Conservation (phyloP, 2,888 invertebrate species). For the Dorcus hopei region DNA sequence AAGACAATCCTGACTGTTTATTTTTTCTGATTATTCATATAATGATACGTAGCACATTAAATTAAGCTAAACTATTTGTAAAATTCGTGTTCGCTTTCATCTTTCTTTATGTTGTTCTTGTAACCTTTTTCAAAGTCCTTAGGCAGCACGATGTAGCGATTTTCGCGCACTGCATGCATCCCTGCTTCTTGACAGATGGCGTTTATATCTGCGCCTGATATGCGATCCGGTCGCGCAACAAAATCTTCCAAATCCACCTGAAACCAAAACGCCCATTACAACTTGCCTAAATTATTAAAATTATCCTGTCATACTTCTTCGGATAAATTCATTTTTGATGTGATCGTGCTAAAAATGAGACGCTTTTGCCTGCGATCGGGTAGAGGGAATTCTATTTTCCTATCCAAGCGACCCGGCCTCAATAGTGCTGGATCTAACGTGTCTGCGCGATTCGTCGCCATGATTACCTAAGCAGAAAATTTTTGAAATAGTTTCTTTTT, state of each 20-base stretch:
- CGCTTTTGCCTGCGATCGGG: conserved; percentile 92
- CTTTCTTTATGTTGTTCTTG: conserved; percentile 99
- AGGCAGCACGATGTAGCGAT: conserved; percentile 96
- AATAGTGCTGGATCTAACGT: conserved; percentile 97
- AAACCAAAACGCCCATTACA: conserved; percentile 14
- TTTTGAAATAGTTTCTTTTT: no score
- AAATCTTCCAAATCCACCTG: conserved; percentile 96
- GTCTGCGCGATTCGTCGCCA: conserved; percentile 97
- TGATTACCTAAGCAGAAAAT: conserved; percentile 60
- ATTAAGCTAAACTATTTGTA: conserved; percentile 75
- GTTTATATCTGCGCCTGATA: conserved; percentile 99
- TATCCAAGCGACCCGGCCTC: conserved; percentile 92
- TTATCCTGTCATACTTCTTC: conserved; percentile 64
- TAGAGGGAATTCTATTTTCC: conserved; percentile 98
- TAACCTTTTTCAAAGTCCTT: conserved; percentile 99
- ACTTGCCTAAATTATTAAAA: neutral
- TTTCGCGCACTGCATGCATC: conserved; percentile 99
- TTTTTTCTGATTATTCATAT: no score
- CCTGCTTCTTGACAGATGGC: conserved; percentile 99
- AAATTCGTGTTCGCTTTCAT: conserved; percentile 98
- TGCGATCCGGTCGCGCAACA: conserved; percentile 96
- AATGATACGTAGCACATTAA: no score
- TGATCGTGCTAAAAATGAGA: conserved; percentile 96
- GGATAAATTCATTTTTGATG: conserved; percentile 93
- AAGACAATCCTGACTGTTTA: no score